Evolutionary conservation across 2,113 vertebrate genomes (phyloP).

Genomic region (human): DNA sequence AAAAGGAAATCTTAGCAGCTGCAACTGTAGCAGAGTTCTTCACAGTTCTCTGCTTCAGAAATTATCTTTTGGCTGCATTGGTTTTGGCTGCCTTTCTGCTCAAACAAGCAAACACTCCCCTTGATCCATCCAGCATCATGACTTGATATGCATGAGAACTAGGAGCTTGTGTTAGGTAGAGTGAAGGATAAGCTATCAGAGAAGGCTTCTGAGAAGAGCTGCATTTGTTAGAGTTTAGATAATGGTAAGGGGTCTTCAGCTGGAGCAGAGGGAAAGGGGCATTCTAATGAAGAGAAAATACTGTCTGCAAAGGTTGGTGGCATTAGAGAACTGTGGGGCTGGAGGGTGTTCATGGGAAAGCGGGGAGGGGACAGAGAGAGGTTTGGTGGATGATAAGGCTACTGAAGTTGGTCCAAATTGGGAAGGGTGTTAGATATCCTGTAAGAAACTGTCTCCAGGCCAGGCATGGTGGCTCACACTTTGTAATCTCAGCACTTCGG

Average conservation of each 20-base stretch:
- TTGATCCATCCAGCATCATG: background rate
- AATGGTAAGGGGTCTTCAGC: background rate
- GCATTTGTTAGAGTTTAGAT: background rate
- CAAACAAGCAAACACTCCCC: background rate
- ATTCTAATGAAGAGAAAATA: background rate
- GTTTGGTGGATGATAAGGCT: background rate
- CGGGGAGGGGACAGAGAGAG: background rate
- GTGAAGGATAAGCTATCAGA: background rate
- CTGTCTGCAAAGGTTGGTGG: background rate
- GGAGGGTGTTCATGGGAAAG: background rate
- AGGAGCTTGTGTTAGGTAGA: background rate
- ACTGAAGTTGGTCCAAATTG: background rate
- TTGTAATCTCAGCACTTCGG: too few species aligned
- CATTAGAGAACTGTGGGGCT: background rate
- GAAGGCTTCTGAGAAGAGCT: background rate
- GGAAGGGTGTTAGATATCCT: background rate
- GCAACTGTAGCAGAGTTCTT: background rate
- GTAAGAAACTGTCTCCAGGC: background rate
- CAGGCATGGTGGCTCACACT: too few species aligned
- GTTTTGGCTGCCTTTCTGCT: background rate
- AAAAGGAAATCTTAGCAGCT: background rate
- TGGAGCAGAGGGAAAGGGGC: background rate
- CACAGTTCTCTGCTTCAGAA: background rate
- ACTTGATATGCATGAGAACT: background rate
- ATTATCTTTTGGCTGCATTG: background rate